Base-by-base conservation (phyloP, 2,888 invertebrate genomes). In the Morpho helenor region DNA sequence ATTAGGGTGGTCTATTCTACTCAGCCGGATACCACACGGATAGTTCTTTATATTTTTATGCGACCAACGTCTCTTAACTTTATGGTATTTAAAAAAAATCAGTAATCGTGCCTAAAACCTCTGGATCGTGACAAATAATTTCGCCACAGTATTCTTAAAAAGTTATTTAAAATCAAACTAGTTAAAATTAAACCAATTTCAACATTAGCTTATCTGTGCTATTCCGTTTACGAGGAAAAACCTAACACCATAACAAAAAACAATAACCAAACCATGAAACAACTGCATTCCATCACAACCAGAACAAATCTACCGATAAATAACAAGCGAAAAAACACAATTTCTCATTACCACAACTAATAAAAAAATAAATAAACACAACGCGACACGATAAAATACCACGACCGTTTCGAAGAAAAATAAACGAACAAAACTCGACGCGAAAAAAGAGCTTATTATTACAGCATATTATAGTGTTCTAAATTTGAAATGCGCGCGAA, bases 401-500 rank as follows among this genome's bases (percentile, higher is more conserved):
- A 49, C 51, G 31, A n/a, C 43, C 7, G 46, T 44, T 44, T 7
- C 39, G 31, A 46, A 49, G 46, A 16, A 16, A 16, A 1, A 16
- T 16, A 16, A 16, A 16, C 16, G 41, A 22, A 47, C 46, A 16
- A 23, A 39, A 42, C n/a, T 45, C 42, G 8, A 55, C 22, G 44
- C 43, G n/a, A 53, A 39, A 46, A 40, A 39, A 49, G 23, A 44
- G 9, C 46, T 48, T 46, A 31, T 23, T 45, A 51, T 41, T 48
- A 31, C 31, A 50, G 23, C 31, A 47, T 31, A 10, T 10, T 49
- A 43, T 31, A 23, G 16, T 6, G 49, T 57, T 61, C 54, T 43
- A 48, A 51, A 57, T 57, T 49, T 45, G 49, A 57, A 53, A 62
- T 67, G 64, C 66, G 67, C 67, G 70, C 68, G 62, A 65, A 69